Base-by-base conservation (phyloP, 2,888 invertebrate species). In the Salpingus planirostris region DNA sequence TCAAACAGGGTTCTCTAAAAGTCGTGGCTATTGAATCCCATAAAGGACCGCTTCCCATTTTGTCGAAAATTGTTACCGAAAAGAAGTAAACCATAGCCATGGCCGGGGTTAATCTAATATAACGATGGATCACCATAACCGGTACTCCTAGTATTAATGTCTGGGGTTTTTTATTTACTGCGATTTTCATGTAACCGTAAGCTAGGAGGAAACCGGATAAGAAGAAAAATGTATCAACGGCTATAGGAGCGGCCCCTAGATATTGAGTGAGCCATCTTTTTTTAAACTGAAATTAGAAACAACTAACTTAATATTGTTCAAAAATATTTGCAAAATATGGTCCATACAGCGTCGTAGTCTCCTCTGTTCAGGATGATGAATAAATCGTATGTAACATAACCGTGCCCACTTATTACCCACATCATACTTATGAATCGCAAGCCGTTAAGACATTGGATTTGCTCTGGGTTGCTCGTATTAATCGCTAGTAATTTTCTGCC, bases 141-240 rank as follows among this genome's bases (percentile, higher is more conserved):
- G 46, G 46, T 11, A 44, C 22, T n/a, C 21, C 15, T 6, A n/a
- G 10, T 1, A 42, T 12, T 33, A 44, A 42, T 29, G 29, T 15
- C 3, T 8, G 1, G 7, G 21, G 21, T 11, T 13, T 13, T 6
- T 14, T 14, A 6, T 34, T 35, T 2, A 8, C 25, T 3, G 28
- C 25, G 7, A 18, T 43, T 46, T 62, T 64, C 3, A 67, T 38
- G 34, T 66, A 59, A 2, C 59, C 42, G 36, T 68, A 71, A 2
- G 73, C 66, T 33, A 70, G 66, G 1, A 80, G 56, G 28, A 79
- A 57, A 2, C 79, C 78, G 41, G 75, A 75, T 46, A 79, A 56
- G 25, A 74, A 64, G 51, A 79, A 75, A 55, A 79, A 80, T 0
- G 78, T 74, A 36, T 80, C 79, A 1, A 79, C 79, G 1, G 74